Evolutionary conservation across 1,140 invertebrate genomes (phyloP), one percentile per base, ranked within the genome.

Genomic region (Campoletis sonorensis): DNA sequence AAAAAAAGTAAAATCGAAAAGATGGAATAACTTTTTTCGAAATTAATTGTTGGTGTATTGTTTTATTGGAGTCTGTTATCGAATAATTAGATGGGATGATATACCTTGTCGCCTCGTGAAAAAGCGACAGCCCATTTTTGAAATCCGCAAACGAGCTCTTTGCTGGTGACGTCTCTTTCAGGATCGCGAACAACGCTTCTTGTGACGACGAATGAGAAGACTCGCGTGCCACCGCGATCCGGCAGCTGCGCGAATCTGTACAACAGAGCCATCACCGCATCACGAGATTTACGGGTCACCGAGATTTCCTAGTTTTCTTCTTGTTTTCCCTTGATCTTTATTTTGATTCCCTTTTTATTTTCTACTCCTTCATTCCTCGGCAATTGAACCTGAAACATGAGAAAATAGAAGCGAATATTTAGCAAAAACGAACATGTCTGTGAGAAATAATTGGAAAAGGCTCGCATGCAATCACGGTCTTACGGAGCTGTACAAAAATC

Each of bases 81-180:
- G 40, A 45, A 45, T 45, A 4, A 64, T 64, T 26, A 10, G 21
- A 64, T 64, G 23, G 27, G 11, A 2, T 51, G 13, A 13, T 58
- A 21, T 75, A 94, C 94, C 88, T 96, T 95, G 87, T 97, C 96
- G 37, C 95, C 95, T 23, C 96, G 93, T 0, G 95, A 95, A 90
- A 97, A 97, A 3, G 96, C 96, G 75, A 97, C 95, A n/a, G 96
- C 96, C 97, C 97, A 98, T 92, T 94, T 93, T 86, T 97, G 97
- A 88, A 97, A 96, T 11, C 96, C 96, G 91, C 96, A 97, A 33
- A 95, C 94, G 89, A 97, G 96, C 88, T 97, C 97, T 90, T 97
- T 96, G 82, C 95, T 96, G 49, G 96, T 96, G 84, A 96, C 95
- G 91, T 96, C 96, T 70, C 96, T 94, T 89, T 97, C 95, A 13